Evolutionary conservation across 35 echinoderm and acorn worm genomes (phyloP).

Genomic region (Apostichopus parvimensis): DNA sequence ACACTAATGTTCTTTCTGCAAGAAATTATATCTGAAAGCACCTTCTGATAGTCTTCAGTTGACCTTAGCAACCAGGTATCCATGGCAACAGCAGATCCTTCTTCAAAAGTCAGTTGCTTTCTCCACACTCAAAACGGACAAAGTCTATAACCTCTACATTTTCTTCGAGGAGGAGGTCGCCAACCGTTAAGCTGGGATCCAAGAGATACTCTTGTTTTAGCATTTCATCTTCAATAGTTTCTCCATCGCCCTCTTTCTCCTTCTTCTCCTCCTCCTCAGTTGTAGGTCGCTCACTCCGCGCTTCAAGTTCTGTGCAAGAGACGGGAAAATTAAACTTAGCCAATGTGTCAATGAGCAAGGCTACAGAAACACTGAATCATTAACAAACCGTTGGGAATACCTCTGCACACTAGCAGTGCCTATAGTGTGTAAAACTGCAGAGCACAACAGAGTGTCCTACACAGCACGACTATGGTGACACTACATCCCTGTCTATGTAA

Average conservation of each 20-base stretch:
- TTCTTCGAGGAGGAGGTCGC: constrained; percentile 82
- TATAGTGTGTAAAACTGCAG: too few species aligned
- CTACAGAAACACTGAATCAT: too few species aligned
- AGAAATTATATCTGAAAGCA: too few species aligned
- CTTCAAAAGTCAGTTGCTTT: background rate
- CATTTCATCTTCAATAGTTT: constrained; percentile 74
- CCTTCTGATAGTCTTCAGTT: too few species aligned
- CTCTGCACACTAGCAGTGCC: too few species aligned
- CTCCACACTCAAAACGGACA: constrained; percentile 90
- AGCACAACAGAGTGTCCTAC: too few species aligned
- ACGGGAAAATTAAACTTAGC: background rate
- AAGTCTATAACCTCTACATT: constrained; percentile 85
- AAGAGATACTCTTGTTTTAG: constrained; percentile 92
- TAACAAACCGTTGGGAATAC: too few species aligned
- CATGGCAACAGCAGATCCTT: background rate
- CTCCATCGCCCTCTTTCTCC: background rate
- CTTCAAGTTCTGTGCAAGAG: constrained; percentile 33
- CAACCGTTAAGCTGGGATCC: constrained; percentile 81
- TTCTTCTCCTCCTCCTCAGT: background rate
- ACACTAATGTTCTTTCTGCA: too few species aligned
- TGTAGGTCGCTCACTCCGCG: background rate
- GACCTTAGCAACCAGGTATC: background rate
- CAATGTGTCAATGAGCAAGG: background rate
- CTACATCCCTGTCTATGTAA: too few species aligned
- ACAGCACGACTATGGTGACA: too few species aligned